Evolutionary conservation across 2,797 vertebrate species (phyloP).

Genomic region (Takifugu ocellatus): DNA sequence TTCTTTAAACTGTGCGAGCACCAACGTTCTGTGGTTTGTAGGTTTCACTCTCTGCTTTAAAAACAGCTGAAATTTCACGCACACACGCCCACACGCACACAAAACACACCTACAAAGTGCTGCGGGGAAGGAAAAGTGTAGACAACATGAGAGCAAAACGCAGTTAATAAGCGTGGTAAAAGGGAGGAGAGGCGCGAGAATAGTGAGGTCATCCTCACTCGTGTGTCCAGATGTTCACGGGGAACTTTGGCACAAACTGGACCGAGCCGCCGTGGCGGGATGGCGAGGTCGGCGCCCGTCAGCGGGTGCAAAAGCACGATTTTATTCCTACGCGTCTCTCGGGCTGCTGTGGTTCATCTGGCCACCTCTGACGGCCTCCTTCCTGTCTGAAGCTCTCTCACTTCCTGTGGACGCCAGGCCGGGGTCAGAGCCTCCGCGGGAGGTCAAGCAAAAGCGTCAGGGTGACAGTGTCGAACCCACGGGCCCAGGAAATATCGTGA

Average conservation of each 20-base stretch:
- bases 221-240: too few species aligned
- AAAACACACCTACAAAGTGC: background rate
- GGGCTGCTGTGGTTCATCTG: constrained; percentile 62
- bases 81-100: constrained; percentile 4
- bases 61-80: constrained; percentile 50
- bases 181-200: background rate
- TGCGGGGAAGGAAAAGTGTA: background rate
- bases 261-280: background rate
- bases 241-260: too few species aligned
- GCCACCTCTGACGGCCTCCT: constrained; percentile 65
- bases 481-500: too few species aligned
- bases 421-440: too few species aligned
- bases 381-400: constrained; percentile 69
- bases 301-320: constrained; percentile 27
- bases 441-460: too few species aligned
- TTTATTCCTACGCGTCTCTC: too few species aligned
- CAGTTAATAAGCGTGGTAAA: background rate
- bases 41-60: constrained; percentile 44
- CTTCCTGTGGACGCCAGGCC: constrained; percentile 68
- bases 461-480: too few species aligned
- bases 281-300: constrained; percentile 45
- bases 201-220: too few species aligned
- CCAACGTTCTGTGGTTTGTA: constrained; percentile 51
- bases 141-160: background rate
- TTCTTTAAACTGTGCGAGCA: constrained; percentile 41